Conservation (phyloP, 2,113 vertebrate species). For the Orientallactaga bullata region DNA sequence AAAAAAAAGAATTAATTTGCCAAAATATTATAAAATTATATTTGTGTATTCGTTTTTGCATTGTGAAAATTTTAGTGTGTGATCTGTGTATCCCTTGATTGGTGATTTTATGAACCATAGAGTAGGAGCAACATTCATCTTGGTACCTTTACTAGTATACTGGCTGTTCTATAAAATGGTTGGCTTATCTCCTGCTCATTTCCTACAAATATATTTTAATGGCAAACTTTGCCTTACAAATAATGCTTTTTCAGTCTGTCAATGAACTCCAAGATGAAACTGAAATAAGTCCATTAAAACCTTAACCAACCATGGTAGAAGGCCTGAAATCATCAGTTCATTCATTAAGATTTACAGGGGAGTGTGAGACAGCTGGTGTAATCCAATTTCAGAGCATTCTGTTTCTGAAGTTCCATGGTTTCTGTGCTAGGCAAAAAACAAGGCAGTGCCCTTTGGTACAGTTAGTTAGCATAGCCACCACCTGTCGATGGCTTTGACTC, state of each 20-base stretch:
- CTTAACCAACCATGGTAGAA: not conserved
- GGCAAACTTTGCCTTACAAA: conserved; percentile 32
- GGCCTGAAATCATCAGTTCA: conserved; percentile 47
- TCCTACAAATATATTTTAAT: conserved; percentile 36
- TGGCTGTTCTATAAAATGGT: conserved; percentile 33
- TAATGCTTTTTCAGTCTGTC: not conserved
- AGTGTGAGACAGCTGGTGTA: conserved; percentile 6
- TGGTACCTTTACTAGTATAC: conserved; percentile 34
- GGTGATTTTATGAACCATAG: conserved; percentile 13
- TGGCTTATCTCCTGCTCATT: not conserved
- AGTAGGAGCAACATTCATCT: conserved; percentile 5
- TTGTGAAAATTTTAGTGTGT: not conserved
- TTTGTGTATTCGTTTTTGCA: conserved; percentile 41
- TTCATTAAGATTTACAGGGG: conserved; percentile 42
- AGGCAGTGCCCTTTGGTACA: not conserved
- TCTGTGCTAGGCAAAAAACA: conserved; percentile 13
- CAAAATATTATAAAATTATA: not conserved
- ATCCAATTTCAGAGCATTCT: conserved; percentile 39
- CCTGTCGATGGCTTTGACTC: not conserved
- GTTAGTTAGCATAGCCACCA: conserved; percentile 1
- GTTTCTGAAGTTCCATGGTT: conserved; percentile 32
- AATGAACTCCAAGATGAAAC: not conserved
- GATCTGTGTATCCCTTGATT: not conserved
- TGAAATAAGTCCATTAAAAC: conserved; percentile 45
- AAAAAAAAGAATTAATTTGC: conserved; percentile 60